phyloP scores from a whole-genome alignment of 2,797 vertebrate genomes.

The Morelia viridis region DNA sequence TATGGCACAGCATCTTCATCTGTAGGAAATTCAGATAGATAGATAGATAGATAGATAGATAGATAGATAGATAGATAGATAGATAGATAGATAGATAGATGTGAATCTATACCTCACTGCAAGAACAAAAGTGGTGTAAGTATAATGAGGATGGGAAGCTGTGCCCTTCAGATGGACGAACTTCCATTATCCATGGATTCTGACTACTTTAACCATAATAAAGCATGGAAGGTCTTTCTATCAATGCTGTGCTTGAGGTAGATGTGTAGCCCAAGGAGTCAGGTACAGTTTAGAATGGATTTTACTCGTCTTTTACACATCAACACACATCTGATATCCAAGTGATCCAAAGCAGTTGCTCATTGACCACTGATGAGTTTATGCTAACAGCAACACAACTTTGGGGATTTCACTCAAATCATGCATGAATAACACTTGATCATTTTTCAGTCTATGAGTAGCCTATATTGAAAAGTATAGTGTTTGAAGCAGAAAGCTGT shows the following conservation, averaged over 20 bases:
- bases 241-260: not conserved
- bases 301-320: not conserved
- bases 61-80: too few species aligned
- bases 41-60: too few species aligned
- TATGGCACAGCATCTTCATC: not conserved
- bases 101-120: not conserved
- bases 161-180: not conserved
- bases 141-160: not conserved
- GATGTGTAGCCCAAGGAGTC: not conserved
- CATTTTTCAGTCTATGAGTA: not conserved
- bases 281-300: not conserved
- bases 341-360: not conserved
- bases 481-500: not conserved
- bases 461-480: not conserved
- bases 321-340: not conserved
- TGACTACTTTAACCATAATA: not conserved
- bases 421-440: not conserved
- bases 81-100: too few species aligned
- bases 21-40: not conserved
- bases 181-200: not conserved
- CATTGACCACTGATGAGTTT: not conserved
- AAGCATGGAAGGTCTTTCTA: not conserved
- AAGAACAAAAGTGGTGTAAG: not conserved
- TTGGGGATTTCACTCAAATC: not conserved
- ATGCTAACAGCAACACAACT: not conserved